These are phyloP conservation scores for Cettia cetti DNA, from an alignment of 2,113 vertebrate species.

Conservation along the genomic window DNA sequence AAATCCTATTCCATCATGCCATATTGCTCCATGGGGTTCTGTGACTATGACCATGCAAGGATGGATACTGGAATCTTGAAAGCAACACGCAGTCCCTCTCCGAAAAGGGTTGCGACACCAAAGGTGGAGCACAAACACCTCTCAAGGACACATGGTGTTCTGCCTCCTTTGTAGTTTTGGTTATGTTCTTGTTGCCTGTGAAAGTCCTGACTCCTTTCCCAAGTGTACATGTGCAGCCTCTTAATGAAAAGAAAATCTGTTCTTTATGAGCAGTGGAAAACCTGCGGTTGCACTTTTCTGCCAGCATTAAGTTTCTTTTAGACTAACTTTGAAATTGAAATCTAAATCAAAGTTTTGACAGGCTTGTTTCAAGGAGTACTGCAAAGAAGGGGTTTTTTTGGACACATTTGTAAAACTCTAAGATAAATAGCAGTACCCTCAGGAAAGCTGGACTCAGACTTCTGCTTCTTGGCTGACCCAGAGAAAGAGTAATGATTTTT, in stretches of 20 bases:
- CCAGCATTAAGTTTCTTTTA: not conserved
- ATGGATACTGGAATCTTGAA: not conserved
- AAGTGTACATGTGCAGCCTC: not conserved
- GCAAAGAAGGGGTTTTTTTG: not conserved
- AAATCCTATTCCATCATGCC: not conserved
- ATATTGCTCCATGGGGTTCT: not conserved
- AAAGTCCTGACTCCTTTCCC: not conserved
- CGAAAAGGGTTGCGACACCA: not conserved
- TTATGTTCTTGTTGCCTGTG: not conserved
- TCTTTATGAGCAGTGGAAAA: not conserved
- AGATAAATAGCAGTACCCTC: not conserved
- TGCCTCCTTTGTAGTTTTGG: not conserved
- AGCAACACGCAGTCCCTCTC: not conserved
- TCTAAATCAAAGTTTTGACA: not conserved
- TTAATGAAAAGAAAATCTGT: not conserved
- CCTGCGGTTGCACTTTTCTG: not conserved
- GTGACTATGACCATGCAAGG: rapidly evolving
- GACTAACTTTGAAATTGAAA: not conserved
- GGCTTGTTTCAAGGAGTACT: not conserved
- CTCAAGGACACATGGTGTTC: not conserved
- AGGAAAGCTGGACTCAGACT: not conserved
- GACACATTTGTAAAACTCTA: not conserved
- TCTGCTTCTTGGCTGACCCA: not conserved
- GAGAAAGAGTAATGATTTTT: not conserved
- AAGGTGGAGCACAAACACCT: not conserved